These are phyloP conservation scores for Agelas oroides DNA, from an alignment of 37 sponge, comb jelly and placozoan genomes.

Conservation along the genomic window DNA sequence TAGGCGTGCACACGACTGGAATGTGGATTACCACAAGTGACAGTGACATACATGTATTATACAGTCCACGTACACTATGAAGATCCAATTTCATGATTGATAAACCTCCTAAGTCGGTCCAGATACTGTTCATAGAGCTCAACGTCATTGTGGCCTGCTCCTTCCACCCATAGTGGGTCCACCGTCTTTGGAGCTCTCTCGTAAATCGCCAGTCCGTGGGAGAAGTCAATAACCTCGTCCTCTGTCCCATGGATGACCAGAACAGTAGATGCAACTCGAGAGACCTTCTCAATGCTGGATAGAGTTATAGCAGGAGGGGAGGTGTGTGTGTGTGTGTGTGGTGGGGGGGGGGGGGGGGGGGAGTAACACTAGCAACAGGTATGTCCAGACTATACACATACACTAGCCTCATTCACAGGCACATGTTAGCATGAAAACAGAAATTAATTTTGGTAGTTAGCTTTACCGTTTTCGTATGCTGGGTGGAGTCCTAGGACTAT, in stretches of 20 bases:
- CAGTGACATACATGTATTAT: no score
- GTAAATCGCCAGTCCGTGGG: conserved; percentile 94
- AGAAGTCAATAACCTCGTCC: conserved; percentile 98
- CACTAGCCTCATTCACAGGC: background rate
- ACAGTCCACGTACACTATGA: conserved; percentile 30
- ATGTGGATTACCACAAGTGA: no score
- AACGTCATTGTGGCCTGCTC: conserved; percentile 99
- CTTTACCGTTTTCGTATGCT: no score
- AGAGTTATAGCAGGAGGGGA: conserved; percentile 1
- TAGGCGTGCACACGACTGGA: no score
- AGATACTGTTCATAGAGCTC: conserved; percentile 95
- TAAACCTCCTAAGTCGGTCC: conserved; percentile 90
- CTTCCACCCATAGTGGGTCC: conserved; percentile 99
- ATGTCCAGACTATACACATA: background rate
- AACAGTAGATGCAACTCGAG: conserved; percentile 80
- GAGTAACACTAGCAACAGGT: no score
- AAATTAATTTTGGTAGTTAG: no score
- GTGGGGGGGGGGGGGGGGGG: no score
- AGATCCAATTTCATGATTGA: conserved; percentile 79
- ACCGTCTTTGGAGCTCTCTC: conserved; percentile 94
- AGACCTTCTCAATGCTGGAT: conserved; percentile 87
- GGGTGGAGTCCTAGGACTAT: no score
- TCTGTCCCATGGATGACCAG: conserved; percentile 99
- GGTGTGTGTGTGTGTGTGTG: background rate
- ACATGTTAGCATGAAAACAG: no score